Percentiles rank a stretch among this genome's conserved stretches.
Evolutionary conservation across 2,113 vertebrate genomes (phyloP).

Genomic region (Strigops habroptila): DNA sequence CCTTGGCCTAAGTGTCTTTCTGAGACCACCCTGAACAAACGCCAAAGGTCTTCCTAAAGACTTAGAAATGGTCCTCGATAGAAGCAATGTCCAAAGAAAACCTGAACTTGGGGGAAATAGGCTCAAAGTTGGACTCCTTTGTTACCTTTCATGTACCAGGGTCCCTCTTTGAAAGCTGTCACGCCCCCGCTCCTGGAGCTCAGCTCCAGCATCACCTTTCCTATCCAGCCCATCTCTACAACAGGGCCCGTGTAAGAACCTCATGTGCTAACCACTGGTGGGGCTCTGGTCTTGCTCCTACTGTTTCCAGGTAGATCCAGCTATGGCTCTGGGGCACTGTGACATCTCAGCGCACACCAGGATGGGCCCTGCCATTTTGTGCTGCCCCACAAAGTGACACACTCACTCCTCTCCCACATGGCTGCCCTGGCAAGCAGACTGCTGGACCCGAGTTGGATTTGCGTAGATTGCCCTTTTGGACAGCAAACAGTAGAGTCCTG

Average conservation of each 20-base stretch:
- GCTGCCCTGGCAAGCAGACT: not conserved
- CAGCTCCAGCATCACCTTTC: not conserved
- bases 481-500: not conserved
- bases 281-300: not conserved
- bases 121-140: not conserved
- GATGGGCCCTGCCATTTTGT: not conserved
- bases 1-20: not conserved
- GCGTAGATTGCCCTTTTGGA: not conserved
- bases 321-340: not conserved
- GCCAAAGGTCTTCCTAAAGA: not conserved
- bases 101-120: not conserved
- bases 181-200: not conserved
- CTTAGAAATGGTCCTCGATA: not conserved
- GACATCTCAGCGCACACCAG: not conserved
- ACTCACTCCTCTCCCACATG: not conserved
- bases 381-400: not conserved
- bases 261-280: not conserved
- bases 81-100: not conserved
- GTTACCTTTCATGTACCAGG: not conserved
- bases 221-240: not conserved
- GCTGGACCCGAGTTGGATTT: fast-evolving
- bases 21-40: not conserved
- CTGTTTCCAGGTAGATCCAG: not conserved
- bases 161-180: not conserved
- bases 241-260: not conserved